These are phyloP conservation scores for Brachystomella parvula DNA, from an alignment of 1,140 invertebrate genomes.

Conservation along the genomic window DNA sequence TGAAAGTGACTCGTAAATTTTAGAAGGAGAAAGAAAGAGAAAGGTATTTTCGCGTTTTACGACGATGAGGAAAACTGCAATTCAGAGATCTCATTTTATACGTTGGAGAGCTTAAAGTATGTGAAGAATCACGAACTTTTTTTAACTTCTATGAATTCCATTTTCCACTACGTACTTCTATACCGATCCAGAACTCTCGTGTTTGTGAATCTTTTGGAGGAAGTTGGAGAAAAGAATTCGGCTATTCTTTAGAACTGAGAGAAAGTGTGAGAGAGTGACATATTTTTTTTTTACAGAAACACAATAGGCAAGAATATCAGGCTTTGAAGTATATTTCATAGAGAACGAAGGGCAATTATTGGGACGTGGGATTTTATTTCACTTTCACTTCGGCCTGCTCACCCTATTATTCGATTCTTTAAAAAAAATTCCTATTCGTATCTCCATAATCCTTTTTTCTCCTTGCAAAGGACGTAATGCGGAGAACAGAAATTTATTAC, in stretches of 20 bases:
- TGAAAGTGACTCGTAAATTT: slow-evolving; percentile 31
- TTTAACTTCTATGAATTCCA: background rate
- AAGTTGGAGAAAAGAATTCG: too few species aligned
- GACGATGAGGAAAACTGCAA: background rate
- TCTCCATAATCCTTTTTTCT: background rate
- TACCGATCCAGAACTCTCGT: too few species aligned
- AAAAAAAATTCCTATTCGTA: background rate
- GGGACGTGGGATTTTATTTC: background rate
- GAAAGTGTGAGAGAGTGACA: background rate
- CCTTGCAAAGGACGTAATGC: background rate
- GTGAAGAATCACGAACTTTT: background rate
- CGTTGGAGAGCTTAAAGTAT: slow-evolving; percentile 7
- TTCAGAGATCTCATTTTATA: slow-evolving; percentile 27
- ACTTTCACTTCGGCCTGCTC: background rate
- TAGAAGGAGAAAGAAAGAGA: background rate
- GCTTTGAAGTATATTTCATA: too few species aligned
- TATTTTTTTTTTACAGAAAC: slow-evolving; percentile 7
- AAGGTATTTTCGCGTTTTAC: background rate
- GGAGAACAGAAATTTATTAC: slow-evolving; percentile 25
- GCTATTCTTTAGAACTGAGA: background rate
- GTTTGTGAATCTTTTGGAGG: too few species aligned
- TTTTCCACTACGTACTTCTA: too few species aligned
- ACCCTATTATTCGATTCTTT: too few species aligned
- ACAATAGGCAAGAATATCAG: background rate
- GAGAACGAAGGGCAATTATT: too few species aligned